Evolutionary conservation across 2,888 invertebrate genomes (phyloP).

Genomic region (Netelia melanura): DNA sequence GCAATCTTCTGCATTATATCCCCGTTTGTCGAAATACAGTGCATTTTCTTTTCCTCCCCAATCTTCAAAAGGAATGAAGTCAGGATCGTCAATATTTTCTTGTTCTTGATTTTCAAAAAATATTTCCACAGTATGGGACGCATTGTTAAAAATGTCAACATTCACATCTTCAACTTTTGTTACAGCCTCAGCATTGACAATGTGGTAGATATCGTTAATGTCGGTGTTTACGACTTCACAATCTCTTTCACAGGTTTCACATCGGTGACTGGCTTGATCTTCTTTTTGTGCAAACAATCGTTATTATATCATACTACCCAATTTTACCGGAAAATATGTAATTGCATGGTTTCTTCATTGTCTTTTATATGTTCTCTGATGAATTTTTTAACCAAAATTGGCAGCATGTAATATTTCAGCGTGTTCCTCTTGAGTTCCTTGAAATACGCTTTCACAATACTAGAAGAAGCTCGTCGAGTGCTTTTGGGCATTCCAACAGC

Average conservation of each 20-base stretch:
- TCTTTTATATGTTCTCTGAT: conserved; percentile 3
- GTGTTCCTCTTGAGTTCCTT: not conserved
- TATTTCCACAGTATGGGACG: too few relatives aligned
- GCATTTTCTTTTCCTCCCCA: not conserved
- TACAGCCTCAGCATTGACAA: not conserved
- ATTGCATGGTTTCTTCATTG: not conserved
- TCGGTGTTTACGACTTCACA: too few relatives aligned
- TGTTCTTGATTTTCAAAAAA: not conserved
- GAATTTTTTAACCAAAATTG: conserved; percentile 12
- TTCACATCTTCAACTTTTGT: not conserved
- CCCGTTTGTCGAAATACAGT: not conserved
- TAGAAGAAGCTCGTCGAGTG: not conserved
- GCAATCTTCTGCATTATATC: not conserved
- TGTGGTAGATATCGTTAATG: too few relatives aligned
- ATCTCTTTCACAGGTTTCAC: too few relatives aligned
- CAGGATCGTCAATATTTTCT: not conserved
- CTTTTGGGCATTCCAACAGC: conserved; percentile 10
- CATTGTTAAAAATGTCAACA: too few relatives aligned
- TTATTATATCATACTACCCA: conserved; percentile 17
- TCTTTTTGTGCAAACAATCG: conserved; percentile 13
- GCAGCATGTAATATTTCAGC: conserved; percentile 7
- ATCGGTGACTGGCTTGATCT: too few relatives aligned
- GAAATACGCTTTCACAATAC: conserved; percentile 1
- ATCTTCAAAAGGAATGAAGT: not conserved
- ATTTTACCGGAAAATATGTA: conserved; percentile 12